phyloP scores from a whole-genome alignment of 1,140 invertebrate genomes.

The Leptinotarsa lineolata region DNA sequence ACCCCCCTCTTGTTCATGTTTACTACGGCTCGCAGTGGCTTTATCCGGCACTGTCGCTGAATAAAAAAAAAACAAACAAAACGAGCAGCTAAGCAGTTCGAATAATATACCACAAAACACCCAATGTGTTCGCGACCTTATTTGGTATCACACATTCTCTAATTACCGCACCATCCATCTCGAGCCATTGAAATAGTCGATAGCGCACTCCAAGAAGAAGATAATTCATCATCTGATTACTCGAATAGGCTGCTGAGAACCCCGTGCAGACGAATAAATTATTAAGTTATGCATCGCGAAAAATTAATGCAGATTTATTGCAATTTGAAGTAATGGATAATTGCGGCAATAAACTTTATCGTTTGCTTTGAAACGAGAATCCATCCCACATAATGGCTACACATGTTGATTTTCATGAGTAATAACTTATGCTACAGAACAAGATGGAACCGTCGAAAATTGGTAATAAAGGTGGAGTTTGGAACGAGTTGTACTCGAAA shows the following conservation, averaged over 20 bases:
- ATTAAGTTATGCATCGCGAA: background rate
- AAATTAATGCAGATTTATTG: constrained; percentile 7
- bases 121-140: too few species aligned
- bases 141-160: background rate
- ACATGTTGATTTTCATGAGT: background rate
- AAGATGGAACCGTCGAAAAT: background rate
- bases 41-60: too few species aligned
- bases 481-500: too few species aligned
- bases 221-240: constrained; percentile 4
- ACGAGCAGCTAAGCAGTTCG: too few species aligned
- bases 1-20: too few species aligned
- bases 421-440: background rate
- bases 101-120: too few species aligned
- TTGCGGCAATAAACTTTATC: constrained; percentile 6
- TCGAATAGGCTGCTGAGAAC: constrained; percentile 5
- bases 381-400: background rate
- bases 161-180: constrained; percentile 5
- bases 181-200: background rate
- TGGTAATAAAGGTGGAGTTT: too few species aligned
- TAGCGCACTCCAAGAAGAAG: background rate
- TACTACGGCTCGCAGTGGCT: too few species aligned
- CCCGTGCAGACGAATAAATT: constrained; percentile 1
- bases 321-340: constrained; percentile 4
- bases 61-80: too few species aligned
- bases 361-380: constrained; percentile 2